Evolutionary conservation across 2,888 invertebrate genomes (phyloP).

Genomic region (Acanthoscelides obtectus): DNA sequence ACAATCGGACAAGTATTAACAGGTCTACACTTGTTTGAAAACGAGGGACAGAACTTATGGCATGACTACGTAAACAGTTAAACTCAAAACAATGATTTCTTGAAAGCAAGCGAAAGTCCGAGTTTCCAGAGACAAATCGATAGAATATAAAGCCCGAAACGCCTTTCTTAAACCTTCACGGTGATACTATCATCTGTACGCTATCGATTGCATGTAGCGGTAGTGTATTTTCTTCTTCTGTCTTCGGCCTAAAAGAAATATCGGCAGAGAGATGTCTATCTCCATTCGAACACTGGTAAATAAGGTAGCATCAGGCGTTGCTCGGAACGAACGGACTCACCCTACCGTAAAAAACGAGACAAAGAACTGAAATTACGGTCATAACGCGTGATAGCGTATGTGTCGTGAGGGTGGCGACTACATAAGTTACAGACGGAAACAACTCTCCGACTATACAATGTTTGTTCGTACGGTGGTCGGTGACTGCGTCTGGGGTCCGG

Average conservation of each 20-base stretch:
- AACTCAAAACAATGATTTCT: too few species aligned
- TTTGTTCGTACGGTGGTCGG: too few species aligned
- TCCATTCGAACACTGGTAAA: background rate
- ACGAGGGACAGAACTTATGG: too few species aligned
- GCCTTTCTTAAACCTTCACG: background rate
- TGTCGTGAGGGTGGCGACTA: background rate
- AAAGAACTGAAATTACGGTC: background rate
- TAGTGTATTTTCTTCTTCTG: background rate
- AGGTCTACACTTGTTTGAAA: too few species aligned
- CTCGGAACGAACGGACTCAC: background rate
- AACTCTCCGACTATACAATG: too few species aligned
- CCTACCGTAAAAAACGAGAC: background rate
- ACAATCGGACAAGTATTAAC: too few species aligned
- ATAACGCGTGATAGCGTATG: background rate
- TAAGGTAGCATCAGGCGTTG: background rate
- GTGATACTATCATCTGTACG: background rate
- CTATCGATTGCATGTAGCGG: background rate
- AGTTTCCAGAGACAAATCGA: too few species aligned
- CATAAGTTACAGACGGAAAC: background rate
- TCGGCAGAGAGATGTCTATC: background rate
- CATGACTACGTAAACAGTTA: too few species aligned
- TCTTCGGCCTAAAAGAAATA: background rate
- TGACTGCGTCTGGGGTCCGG: too few species aligned
- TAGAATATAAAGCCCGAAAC: too few species aligned
- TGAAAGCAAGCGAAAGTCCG: too few species aligned